Percentiles rank a stretch among this genome's conserved stretches.
These are phyloP conservation scores for Macheiramphus alcinus DNA, from an alignment of 2,113 vertebrate species.

Conservation along the genomic window DNA sequence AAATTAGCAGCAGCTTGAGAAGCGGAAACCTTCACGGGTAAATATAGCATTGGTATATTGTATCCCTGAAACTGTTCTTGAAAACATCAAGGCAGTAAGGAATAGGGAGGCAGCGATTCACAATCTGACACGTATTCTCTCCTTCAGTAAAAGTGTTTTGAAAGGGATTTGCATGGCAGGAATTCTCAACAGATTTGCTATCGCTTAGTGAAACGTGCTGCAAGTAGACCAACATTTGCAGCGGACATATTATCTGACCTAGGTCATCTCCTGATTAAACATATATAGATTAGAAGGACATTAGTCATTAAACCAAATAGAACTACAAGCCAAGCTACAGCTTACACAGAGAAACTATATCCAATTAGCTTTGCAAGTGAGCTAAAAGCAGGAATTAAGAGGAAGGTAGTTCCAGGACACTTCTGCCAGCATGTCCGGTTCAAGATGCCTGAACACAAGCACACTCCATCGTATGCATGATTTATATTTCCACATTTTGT, in stretches of 20 bases:
- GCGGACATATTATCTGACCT: conserved; percentile 16
- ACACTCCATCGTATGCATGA: not conserved
- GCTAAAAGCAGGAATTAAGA: conserved; percentile 45
- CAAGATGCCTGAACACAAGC: not conserved
- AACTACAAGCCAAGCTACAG: not conserved
- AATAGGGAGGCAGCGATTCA: not conserved
- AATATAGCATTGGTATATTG: not conserved
- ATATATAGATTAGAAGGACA: conserved; percentile 40
- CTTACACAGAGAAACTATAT: not conserved
- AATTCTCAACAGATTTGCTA: conserved; percentile 2
- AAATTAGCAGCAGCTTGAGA: not conserved
- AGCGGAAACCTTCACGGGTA: not conserved
- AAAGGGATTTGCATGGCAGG: not conserved
- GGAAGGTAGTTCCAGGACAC: conserved; percentile 48
- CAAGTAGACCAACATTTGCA: not conserved
- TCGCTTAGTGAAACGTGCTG: not conserved
- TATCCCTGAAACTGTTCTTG: not conserved
- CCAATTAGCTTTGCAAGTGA: conserved; percentile 50
- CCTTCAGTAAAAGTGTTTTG: not conserved
- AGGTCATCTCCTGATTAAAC: conserved; percentile 38
- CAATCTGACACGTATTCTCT: not conserved
- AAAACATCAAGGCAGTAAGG: not conserved
- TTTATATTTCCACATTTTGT: not conserved
- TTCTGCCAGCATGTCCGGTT: not conserved
- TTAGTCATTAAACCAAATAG: conserved; percentile 18